These are phyloP conservation scores for Oreonectes daqikongensis DNA, from an alignment of 2,797 vertebrate genomes.

Conservation along the genomic window DNA sequence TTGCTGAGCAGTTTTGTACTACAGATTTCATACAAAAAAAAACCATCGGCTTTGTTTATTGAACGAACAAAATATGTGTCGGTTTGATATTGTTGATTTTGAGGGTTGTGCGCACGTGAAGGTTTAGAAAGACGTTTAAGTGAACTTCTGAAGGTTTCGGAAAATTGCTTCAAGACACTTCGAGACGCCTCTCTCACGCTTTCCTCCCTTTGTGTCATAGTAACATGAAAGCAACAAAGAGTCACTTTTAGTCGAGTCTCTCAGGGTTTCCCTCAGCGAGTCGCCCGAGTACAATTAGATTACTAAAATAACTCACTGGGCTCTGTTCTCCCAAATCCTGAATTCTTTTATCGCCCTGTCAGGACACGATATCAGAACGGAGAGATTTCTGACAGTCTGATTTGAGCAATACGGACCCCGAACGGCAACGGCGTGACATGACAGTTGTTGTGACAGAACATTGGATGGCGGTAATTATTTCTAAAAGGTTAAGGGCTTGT, in stretches of 20 bases:
- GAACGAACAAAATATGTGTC: too few relatives aligned
- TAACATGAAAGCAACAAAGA: constrained; percentile 35
- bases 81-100: too few relatives aligned
- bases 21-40: background rate
- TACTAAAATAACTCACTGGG: constrained; percentile 53
- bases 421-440: constrained; percentile 47
- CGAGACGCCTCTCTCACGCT: background rate
- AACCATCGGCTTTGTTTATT: too few relatives aligned
- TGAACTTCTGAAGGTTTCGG: background rate
- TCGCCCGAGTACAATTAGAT: constrained; percentile 45
- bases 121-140: constrained; percentile 1
- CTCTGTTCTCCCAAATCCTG: constrained; percentile 22
- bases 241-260: constrained; percentile 11
- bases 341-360: constrained; percentile 13
- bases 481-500: constrained; percentile 63
- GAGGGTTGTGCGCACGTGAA: background rate
- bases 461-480: constrained; percentile 59
- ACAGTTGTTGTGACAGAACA: constrained; percentile 52
- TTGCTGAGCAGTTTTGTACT: background rate
- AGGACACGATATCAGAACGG: background rate
- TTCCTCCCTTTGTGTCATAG: constrained; percentile 18
- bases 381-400: constrained; percentile 3
- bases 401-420: constrained; percentile 33
- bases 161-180: constrained; percentile 11
- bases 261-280: constrained; percentile 13